Percentiles rank a stretch among this genome's conserved stretches.
phyloP scores from a whole-genome alignment of 1,140 invertebrate species.

The Drosophila kohkoa region DNA sequence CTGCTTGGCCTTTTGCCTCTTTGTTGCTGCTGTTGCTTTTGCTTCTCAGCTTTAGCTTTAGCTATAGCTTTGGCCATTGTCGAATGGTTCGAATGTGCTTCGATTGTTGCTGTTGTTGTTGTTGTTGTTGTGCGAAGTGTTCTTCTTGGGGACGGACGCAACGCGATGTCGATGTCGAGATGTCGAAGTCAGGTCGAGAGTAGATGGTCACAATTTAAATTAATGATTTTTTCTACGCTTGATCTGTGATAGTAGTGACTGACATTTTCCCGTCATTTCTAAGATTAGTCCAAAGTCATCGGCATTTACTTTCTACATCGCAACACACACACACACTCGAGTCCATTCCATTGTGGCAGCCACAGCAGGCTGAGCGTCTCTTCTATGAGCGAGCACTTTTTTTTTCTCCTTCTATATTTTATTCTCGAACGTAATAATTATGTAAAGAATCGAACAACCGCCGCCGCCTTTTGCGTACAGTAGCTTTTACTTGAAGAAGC shows the following conservation, averaged over 20 bases:
- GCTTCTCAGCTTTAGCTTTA: conserved; percentile 8
- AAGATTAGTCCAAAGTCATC: conserved; percentile 79
- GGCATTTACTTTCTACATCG: conserved; percentile 77
- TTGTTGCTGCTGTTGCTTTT: conserved; percentile 1
- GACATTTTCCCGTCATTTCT: conserved; percentile 79
- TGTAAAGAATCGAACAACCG: conserved; percentile 62
- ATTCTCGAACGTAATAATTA: conserved; percentile 70
- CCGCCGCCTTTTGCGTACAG: conserved; percentile 42
- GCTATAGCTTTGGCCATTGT: conserved; percentile 8
- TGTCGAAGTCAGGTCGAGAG: conserved; percentile 41
- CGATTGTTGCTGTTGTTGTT: conserved; percentile 18
- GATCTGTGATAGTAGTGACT: conserved; percentile 83
- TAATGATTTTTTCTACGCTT: conserved; percentile 84
- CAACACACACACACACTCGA: conserved; percentile 33
- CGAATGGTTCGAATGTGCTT: conserved; percentile 6
- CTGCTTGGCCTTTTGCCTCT: conserved; percentile 59
- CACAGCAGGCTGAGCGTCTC: conserved; percentile 35
- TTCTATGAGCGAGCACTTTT: conserved; percentile 75
- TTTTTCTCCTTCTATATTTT: neutral
- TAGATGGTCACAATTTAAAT: conserved; percentile 81
- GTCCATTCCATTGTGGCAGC: conserved; percentile 31
- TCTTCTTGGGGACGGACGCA: conserved; percentile 37
- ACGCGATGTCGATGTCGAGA: conserved; percentile 13
- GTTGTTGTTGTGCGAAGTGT: conserved; percentile 42
- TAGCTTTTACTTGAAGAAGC: conserved; percentile 50